Base-by-base conservation (phyloP, 2,113 vertebrate genomes). In the Gavialis gangeticus region DNA sequence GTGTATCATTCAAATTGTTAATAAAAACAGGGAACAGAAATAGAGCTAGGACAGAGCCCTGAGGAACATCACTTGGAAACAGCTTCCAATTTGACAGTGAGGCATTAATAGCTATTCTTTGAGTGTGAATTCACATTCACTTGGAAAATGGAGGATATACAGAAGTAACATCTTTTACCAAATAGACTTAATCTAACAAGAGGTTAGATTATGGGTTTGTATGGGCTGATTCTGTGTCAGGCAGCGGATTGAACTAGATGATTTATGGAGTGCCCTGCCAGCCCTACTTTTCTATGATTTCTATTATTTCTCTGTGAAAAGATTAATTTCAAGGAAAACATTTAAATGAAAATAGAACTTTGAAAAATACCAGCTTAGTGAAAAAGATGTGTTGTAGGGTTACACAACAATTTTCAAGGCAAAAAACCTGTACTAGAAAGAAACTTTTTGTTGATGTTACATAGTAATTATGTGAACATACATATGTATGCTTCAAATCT, bases 11-110 rank as follows among this genome's bases (percentile, higher is more conserved):
- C 25, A 94, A 90, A 93, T 82, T 86, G 37, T 16, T 46, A 88
- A 69, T 0, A 91, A 56, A 92, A 88, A 92, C 91, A 86, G 89
- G 91, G 58, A 94, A 89, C 10, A 63, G 25, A 60, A 84, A 60
- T 63, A 14, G 93, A 79, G 10, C 54, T 59, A 73, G 7, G 34
- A 75, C 19, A 90, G 78, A 66, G 0, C 4, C 2, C 67, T 82
- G 2, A 60, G 28, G 69, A 46, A 12, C 78, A 14, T 9, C 18
- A 79, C 46, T 91, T 77, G 63, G 46, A 92, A 86, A 79, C 10
- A 62, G 24, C 24, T 93, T 76, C 12, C 24, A 25, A 2, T 76
- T 60, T 75, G 57, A 67, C 28, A 73, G 25, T 54, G 57, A 79
- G 12, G 4, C 67, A 13, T 84, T 8, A 46, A 46, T 46, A 46